phyloP scores from a whole-genome alignment of 2,113 vertebrate species.

The Entosphenus tridentatus region DNA sequence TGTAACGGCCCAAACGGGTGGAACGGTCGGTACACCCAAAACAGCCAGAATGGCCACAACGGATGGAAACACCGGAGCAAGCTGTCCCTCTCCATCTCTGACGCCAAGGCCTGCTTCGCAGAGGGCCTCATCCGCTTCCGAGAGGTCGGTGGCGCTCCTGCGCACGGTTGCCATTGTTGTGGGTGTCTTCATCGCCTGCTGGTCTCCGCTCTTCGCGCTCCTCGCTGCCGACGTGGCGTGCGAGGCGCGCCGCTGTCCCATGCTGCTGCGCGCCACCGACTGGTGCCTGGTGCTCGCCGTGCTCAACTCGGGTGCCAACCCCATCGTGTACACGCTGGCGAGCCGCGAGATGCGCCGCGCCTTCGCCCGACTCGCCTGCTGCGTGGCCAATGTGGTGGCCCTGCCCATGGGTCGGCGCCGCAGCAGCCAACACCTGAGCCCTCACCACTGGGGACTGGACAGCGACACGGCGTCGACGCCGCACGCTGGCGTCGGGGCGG shows the following conservation, averaged over 20 bases:
- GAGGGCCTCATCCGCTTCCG: no score
- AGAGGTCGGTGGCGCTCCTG: constrained; percentile 41
- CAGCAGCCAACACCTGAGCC: no score
- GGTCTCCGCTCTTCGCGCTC: constrained; percentile 65
- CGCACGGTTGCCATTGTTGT: constrained; percentile 76
- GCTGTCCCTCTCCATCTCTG: no score
- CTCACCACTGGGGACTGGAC: no score
- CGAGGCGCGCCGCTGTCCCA: constrained; percentile 21
- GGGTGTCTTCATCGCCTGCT: constrained; percentile 71
- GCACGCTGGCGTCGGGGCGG: no score
- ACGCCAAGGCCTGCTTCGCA: no score
- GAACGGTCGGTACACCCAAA: no score
- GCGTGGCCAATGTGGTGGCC: constrained; percentile 9
- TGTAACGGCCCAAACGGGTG: no score
- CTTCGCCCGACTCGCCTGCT: constrained; percentile 35
- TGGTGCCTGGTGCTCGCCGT: constrained; percentile 55
- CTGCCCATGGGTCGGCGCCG: no score
- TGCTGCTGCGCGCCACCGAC: constrained; percentile 36
- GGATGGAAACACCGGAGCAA: no score
- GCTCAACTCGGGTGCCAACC: constrained; percentile 62
- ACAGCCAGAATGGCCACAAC: no score
- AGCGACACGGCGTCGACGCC: no score
- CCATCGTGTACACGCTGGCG: constrained; percentile 56
- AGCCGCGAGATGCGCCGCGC: constrained; percentile 54
- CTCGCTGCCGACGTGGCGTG: constrained; percentile 71